Base-by-base conservation (phyloP, 2,888 invertebrate species). In the Patella pellucida region DNA sequence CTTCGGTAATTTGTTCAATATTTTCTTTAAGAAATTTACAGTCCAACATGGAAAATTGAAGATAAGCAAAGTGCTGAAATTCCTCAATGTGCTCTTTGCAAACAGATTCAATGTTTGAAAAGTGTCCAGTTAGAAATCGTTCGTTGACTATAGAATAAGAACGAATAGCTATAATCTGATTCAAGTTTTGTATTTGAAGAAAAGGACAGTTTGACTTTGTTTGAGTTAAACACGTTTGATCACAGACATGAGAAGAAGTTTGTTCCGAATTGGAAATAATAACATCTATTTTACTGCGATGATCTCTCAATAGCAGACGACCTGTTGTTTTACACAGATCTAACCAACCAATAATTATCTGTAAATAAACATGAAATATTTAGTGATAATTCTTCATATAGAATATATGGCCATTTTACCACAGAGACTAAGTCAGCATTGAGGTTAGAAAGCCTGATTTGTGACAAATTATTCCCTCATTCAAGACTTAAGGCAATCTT, bases 91-190 rank as follows among this genome's bases (percentile, higher is more conserved):
- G 11, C 12, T 62, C 62, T 23, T 12, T 62, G 23, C 9, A 15
- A 19, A 62, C 19, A 62, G 62, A 19, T 62, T 62, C 62, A 19
- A 62, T 62, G 62, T 19, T n/a, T 62, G 62, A 62, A 62, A 62
- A 62, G 19, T 62, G 62, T 3, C 62, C 62, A 0, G 23, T 23
- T 23, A 62, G 19, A 19, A 62, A 62, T 62, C 23, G 62, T 62
- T 62, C 62, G 19, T 23, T 62, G 19, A 62, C 62, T 11, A 62
- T 23, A 62, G 19, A 62, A 62, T 15, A 62, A 19, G 23, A 62
- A 19, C 9, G 12, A 11, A 62, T 23, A 11, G 23, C 9, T 62
- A 62, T 3, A 23, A 62, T 62, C 23, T 23, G 19, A 19, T 14
- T 23, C 62, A 62, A 62, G 19, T 19, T 14, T 23, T 62, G 12